Conservation (phyloP, 2,888 invertebrate species). For the Callyntrura guangdongensis region DNA sequence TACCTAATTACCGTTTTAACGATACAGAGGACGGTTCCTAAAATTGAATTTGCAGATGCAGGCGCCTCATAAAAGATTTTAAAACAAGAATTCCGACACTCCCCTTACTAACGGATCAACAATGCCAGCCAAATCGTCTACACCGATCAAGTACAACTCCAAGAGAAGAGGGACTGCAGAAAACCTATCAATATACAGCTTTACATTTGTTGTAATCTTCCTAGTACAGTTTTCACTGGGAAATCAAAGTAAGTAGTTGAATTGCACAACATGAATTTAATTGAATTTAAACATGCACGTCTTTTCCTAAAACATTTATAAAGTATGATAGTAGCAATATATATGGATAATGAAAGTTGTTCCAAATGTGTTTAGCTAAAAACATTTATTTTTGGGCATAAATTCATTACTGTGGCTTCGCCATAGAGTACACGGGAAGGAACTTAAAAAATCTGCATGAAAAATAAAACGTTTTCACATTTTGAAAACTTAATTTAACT, state of each 20-base stretch:
- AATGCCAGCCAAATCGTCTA: neutral
- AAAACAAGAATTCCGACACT: neutral
- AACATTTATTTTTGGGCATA: too few species aligned
- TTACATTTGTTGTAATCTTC: neutral
- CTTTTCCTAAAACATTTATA: too few species aligned
- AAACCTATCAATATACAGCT: neutral
- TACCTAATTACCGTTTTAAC: neutral
- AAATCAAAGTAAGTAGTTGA: slow-evolving; percentile 38
- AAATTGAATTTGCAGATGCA: neutral
- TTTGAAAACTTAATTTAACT: too few species aligned
- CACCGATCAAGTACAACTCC: neutral
- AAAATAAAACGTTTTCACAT: too few species aligned
- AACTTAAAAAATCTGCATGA: too few species aligned
- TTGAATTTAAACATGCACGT: too few species aligned
- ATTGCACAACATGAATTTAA: too few species aligned
- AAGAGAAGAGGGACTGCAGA: slow-evolving; percentile 33
- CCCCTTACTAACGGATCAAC: neutral
- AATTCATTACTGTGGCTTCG: too few species aligned
- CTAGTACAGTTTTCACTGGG: slow-evolving; percentile 16
- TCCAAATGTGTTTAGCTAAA: too few species aligned
- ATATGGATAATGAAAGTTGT: too few species aligned
- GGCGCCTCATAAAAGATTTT: neutral
- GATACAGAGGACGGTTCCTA: neutral
- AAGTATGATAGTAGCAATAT: too few species aligned
- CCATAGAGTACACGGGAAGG: too few species aligned